phyloP scores from a whole-genome alignment of 2,113 vertebrate genomes.

The Epinephelus moara region DNA sequence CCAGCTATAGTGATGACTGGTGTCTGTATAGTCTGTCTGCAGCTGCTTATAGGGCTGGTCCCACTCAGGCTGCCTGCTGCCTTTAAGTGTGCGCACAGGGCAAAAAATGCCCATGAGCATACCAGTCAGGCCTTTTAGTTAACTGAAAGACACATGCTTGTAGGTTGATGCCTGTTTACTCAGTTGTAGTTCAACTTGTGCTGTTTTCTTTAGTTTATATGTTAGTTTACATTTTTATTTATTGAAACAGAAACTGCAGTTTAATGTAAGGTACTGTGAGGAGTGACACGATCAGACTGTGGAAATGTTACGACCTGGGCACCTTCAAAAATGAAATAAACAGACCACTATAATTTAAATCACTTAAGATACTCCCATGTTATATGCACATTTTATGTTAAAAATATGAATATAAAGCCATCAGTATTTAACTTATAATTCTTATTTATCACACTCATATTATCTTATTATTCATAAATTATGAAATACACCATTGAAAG shows the following conservation, averaged over 20 bases:
- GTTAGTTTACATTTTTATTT: no score
- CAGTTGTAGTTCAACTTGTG: background rate
- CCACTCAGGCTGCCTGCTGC: background rate
- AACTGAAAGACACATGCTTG: background rate
- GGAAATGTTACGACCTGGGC: background rate
- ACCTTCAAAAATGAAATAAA: slow-evolving; percentile 4
- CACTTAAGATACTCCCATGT: slow-evolving; percentile 7
- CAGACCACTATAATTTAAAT: slow-evolving; percentile 1
- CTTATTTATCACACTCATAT: background rate
- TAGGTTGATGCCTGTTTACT: background rate
- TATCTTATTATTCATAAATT: background rate
- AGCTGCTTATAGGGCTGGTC: background rate
- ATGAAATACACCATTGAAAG: slow-evolving; percentile 11
- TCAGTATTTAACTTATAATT: slow-evolving; percentile 2
- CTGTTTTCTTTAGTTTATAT: background rate
- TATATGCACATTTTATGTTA: background rate
- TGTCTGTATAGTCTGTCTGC: background rate
- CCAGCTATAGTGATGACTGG: background rate
- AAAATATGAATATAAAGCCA: background rate
- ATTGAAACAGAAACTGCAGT: background rate
- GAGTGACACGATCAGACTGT: background rate
- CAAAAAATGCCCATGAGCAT: fast-evolving
- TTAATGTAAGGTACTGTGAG: background rate
- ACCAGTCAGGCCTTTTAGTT: background rate
- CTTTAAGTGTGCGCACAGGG: slow-evolving; percentile 5